Percentiles rank a stretch among this genome's conserved stretches.
phyloP scores from a whole-genome alignment of 2,797 vertebrate species.

The Linurgus olivaceus region DNA sequence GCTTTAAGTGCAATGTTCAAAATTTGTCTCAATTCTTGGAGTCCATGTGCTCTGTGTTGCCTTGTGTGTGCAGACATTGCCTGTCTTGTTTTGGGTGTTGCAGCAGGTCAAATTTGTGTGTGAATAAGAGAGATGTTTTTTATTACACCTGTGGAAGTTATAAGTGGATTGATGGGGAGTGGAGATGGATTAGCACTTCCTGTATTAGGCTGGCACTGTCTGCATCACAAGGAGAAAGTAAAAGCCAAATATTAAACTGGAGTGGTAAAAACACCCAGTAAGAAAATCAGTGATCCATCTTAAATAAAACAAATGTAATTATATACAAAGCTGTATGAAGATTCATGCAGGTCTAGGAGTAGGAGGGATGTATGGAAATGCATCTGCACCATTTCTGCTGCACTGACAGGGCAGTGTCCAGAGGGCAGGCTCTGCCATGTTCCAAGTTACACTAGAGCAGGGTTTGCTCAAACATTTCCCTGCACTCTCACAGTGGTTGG shows the following conservation, averaged over 20 bases:
- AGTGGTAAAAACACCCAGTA: not conserved
- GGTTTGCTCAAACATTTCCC: not conserved
- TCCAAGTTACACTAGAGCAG: not conserved
- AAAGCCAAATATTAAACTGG: not conserved
- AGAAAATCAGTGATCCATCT: not conserved
- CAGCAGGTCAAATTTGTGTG: not conserved
- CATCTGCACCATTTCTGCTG: not conserved
- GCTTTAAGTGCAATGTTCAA: not conserved
- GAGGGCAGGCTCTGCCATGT: not conserved
- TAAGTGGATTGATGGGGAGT: not conserved
- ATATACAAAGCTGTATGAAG: not conserved
- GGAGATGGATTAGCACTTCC: not conserved
- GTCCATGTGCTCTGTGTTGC: not conserved
- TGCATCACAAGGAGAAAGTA: not conserved
- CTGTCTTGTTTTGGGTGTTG: not conserved
- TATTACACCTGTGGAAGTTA: not conserved
- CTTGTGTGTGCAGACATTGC: not conserved
- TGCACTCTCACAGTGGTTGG: not conserved
- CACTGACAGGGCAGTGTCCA: not conserved
- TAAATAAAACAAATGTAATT: not conserved
- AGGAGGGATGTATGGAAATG: not conserved
- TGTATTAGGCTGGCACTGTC: not conserved
- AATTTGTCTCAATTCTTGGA: not conserved
- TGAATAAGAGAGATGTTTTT: not conserved
- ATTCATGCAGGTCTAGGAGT: not conserved